Evolutionary conservation across 2,888 invertebrate genomes (phyloP).

Genomic region (Tubulanus polymorphus): DNA sequence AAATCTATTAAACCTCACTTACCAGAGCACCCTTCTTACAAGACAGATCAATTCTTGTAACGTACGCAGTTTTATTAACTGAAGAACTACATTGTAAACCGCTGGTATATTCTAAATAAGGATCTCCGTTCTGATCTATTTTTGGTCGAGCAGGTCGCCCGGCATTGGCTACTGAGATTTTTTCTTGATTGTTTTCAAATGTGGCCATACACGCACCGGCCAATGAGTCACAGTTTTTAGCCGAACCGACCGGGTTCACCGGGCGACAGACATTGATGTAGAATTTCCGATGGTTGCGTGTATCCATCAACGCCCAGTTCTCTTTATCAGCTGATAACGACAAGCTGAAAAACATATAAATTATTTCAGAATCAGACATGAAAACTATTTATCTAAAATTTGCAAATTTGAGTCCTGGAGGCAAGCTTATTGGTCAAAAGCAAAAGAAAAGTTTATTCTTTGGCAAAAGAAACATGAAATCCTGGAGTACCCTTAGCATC

Average conservation of each 20-base stretch:
- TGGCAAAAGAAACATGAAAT: no score
- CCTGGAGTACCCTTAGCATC: no score
- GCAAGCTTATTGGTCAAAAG: no score
- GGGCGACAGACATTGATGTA: slow-evolving; percentile 43
- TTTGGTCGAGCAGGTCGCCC: no score
- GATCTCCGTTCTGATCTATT: slow-evolving; percentile 20
- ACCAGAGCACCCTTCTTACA: slow-evolving; percentile 32
- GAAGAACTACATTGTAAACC: slow-evolving; percentile 30
- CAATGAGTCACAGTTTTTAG: slow-evolving; percentile 24
- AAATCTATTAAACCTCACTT: no score
- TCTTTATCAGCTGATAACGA: slow-evolving; percentile 20
- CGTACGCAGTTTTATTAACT: slow-evolving; percentile 27
- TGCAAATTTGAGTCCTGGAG: no score
- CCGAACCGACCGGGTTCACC: slow-evolving; percentile 24
- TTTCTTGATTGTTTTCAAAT: no score
- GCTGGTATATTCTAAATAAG: slow-evolving; percentile 33
- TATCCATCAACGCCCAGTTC: slow-evolving; percentile 31
- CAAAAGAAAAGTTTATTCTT: no score
- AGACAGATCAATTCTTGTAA: slow-evolving; percentile 37
- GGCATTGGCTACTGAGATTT: no score
- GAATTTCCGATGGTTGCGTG: slow-evolving; percentile 24
- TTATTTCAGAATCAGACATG: no score
- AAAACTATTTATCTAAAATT: no score
- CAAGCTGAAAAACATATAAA: slow-evolving; percentile 22
- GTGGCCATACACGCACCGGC: slow-evolving; percentile 33